phyloP scores from a whole-genome alignment of 2,797 vertebrate species.

The Microctenopoma lineatum region DNA sequence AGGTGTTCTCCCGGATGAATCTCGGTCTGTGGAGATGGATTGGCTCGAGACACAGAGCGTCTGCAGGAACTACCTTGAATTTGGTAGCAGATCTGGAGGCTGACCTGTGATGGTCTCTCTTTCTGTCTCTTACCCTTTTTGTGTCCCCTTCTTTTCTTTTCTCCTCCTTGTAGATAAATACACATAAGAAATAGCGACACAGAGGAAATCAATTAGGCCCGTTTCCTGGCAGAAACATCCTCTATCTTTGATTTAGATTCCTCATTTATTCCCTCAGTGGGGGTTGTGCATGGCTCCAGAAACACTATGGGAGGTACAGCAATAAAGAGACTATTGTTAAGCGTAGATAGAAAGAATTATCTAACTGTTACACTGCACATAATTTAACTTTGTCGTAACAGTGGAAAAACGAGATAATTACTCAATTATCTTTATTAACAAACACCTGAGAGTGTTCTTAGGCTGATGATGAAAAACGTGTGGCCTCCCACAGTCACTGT shows the following conservation, averaged over 20 bases:
- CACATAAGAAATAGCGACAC: conserved; percentile 53
- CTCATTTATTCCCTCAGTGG: conserved; percentile 58
- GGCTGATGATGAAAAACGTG: background rate
- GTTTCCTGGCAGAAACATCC: conserved; percentile 56
- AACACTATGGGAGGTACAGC: conserved; percentile 36
- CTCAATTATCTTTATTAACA: conserved; percentile 6
- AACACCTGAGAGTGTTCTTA: conserved; percentile 7
- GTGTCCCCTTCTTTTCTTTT: conserved; percentile 16
- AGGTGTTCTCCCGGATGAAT: conserved; percentile 72
- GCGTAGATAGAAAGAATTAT: background rate
- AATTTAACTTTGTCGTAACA: conserved; percentile 18
- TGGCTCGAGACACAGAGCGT: conserved; percentile 25
- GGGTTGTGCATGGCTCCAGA: conserved; percentile 56
- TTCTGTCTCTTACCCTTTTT: conserved; percentile 27
- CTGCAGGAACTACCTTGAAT: conserved; percentile 51
- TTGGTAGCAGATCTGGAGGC: conserved; percentile 39
- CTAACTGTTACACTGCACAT: conserved; percentile 24
- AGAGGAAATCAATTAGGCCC: conserved; percentile 76
- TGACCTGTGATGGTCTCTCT: conserved; percentile 53
- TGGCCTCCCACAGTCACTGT: too few relatives aligned
- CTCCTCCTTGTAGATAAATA: conserved; percentile 40
- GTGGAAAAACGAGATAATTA: conserved; percentile 7
- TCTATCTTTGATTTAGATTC: conserved; percentile 63
- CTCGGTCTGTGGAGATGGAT: conserved; percentile 53
- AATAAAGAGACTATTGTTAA: conserved; percentile 59